Evolutionary conservation across 2,797 vertebrate species (phyloP), one percentile per base, ranked within the genome.

Genomic region (Phrynocephalus guinanensis): DNA sequence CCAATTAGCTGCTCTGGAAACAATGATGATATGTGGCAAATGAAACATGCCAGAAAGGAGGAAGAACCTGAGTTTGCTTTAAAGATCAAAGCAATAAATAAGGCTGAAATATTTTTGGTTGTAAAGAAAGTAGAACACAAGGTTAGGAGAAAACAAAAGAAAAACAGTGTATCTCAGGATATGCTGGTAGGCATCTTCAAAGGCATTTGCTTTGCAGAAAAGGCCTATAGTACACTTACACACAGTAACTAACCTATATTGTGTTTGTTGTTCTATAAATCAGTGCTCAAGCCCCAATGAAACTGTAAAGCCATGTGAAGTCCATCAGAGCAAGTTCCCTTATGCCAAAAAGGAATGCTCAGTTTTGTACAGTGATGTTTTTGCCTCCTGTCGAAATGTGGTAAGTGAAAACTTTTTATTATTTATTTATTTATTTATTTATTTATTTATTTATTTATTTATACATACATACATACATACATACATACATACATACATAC

Each of bases 281-380:
- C 91, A 99, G 99, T 99, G 99, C 94, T 98, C 98, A 96, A 98
- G 96, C 89, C 97, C 97, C 91, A 97, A 97, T 85, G 96, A 98
- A 93, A 97, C 98, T 66, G 96, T 97, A 93, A 98, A 98, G 94
- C 98, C 98, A 4, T 99, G 99, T 92, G 99, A 99, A 94, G 97
- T 98, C 33, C 98, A 99, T 93, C 97, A 99, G 79, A 98, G 97
- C 92, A 98, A 99, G 94, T 99, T 99, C 95, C 99, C 99, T 44
- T 99, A 99, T 70, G 99, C 99, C 94, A 99, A 99, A 96, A 98
- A 98, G 92, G 98, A 99, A 93, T 99, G 99, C 82, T 98, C 98
- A 84, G 96, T 99, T 91, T 97, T 99, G 92, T 99, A 99, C 97
- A 99, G 98, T 2, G 99, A 99, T 84, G 95, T 99, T 89, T 99